Evolutionary conservation across 2,113 vertebrate genomes (phyloP).

Genomic region (Machaerirhynchus nigripectus): DNA sequence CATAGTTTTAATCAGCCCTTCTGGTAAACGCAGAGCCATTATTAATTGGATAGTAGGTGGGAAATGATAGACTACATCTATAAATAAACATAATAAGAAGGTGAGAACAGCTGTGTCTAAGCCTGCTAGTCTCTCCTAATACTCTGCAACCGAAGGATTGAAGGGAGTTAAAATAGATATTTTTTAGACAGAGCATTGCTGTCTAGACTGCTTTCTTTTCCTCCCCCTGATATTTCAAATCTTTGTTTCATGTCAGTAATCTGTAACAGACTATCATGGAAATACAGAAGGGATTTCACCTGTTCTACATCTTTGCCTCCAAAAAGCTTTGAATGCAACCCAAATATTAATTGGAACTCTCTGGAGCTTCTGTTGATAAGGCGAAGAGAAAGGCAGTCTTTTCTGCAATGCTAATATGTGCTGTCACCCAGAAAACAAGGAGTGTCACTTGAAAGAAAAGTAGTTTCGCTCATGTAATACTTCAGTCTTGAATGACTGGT

Average conservation of each 20-base stretch:
- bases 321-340: background rate
- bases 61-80: conserved; percentile 32
- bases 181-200: background rate
- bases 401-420: background rate
- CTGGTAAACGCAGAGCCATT: background rate
- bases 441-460: conserved; percentile 60
- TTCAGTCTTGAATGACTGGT: conserved; percentile 59
- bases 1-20: background rate
- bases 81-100: conserved; percentile 28
- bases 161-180: background rate
- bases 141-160: background rate
- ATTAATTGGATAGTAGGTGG: conserved; percentile 30
- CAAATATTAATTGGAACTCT: background rate
- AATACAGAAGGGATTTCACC: background rate
- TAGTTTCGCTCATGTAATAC: conserved; percentile 55
- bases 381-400: background rate
- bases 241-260: background rate
- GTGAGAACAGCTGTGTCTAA: conserved; percentile 2
- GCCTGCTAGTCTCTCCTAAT: conserved; percentile 4
- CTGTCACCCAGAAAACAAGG: conserved; percentile 53
- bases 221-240: accelerated
- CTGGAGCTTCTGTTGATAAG: background rate
- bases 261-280: background rate
- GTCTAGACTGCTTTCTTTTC: background rate
- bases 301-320: background rate